phyloP scores from a whole-genome alignment of 2,797 vertebrate genomes.

The Rhadinocentrus ornatus region DNA sequence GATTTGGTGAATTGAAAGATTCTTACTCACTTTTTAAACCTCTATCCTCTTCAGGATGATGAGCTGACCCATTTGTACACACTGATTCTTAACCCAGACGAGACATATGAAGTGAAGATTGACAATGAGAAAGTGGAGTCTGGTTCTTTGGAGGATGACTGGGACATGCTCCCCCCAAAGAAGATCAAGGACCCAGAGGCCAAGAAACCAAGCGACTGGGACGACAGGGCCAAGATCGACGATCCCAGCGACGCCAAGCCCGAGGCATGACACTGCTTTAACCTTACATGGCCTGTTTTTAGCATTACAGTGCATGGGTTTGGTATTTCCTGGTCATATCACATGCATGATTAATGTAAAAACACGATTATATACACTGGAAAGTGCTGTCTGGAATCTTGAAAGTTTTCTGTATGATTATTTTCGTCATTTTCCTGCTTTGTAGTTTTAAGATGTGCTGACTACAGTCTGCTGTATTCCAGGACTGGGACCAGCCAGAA shows the following conservation, averaged over 20 bases:
- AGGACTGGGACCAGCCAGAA: conserved; percentile 95
- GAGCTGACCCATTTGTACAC: conserved; percentile 94
- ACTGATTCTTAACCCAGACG: conserved; percentile 91
- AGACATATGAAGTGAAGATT: conserved; percentile 96
- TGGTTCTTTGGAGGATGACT: conserved; percentile 92
- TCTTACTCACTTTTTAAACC: conserved; percentile 17
- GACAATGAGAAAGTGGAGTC: conserved; percentile 94
- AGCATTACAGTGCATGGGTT: neutral
- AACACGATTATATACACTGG: neutral
- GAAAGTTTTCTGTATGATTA: too few relatives aligned
- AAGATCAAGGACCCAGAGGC: conserved; percentile 94
- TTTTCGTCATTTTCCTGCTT: neutral
- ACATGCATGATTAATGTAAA: neutral
- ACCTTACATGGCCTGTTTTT: neutral
- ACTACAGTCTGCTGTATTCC: neutral
- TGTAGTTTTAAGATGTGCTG: neutral
- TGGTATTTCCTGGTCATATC: neutral
- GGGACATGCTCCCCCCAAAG: conserved; percentile 92
- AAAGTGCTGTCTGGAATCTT: neutral
- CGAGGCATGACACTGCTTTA: conserved; percentile 77
- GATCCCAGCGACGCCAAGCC: conserved; percentile 91
- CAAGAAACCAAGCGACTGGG: conserved; percentile 94
- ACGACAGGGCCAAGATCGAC: conserved; percentile 90
- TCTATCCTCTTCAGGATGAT: conserved; percentile 85
- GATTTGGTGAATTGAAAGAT: neutral